phyloP scores from a whole-genome alignment of 2,888 invertebrate species.

The Apodemia duryi region DNA sequence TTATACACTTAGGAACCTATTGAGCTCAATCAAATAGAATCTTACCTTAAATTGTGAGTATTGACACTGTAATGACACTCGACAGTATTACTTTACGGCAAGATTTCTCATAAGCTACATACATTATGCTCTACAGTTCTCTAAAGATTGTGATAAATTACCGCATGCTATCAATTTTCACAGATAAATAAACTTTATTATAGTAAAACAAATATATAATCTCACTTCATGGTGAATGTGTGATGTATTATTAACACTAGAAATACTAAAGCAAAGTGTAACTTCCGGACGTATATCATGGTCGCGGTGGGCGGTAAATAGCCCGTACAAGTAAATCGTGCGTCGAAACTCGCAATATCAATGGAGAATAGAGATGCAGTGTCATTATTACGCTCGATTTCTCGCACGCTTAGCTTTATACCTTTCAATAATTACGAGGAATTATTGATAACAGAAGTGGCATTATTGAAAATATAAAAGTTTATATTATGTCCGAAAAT shows the following conservation, averaged over 20 bases:
- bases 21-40: no score
- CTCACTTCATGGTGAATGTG: background rate
- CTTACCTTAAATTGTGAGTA: no score
- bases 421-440: conserved; percentile 1
- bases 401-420: conserved; percentile 43
- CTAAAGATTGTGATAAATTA: no score
- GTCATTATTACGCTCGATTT: conserved; percentile 59
- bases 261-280: conserved; percentile 36
- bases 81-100: no score
- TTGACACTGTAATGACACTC: no score
- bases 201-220: background rate
- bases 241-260: conserved; percentile 20
- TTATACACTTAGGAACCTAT: no score
- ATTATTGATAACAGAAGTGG: background rate
- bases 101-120: no score
- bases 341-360: conserved; percentile 65
- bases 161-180: background rate
- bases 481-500: no score
- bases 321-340: conserved; percentile 72
- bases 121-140: no score
- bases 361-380: conserved; percentile 60
- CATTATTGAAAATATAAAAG: background rate
- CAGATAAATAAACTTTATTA: background rate
- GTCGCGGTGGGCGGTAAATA: conserved; percentile 64
- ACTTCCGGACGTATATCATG: conserved; percentile 44